These are phyloP conservation scores for Acanthurus tractus DNA, from an alignment of 2,797 vertebrate genomes.

Conservation along the genomic window DNA sequence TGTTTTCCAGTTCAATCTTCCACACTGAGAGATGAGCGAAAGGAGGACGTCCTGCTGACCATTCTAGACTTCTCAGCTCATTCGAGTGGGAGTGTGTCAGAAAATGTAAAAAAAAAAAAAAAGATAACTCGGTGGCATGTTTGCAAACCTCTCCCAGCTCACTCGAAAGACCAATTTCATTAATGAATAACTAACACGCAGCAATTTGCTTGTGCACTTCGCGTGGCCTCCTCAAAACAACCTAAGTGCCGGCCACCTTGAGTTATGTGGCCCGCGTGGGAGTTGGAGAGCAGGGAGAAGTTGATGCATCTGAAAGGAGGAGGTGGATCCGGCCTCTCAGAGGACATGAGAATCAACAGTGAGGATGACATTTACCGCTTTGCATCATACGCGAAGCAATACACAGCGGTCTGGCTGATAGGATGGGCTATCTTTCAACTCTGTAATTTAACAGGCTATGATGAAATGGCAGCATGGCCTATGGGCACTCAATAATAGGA, in stretches of 20 bases:
- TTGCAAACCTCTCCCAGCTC: conserved; percentile 40
- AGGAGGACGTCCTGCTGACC: conserved; percentile 14
- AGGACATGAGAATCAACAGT: conserved; percentile 27
- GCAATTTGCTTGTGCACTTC: conserved; percentile 50
- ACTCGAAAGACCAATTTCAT: conserved; percentile 43
- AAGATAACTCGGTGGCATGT: conserved; percentile 35
- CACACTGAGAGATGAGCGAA: background rate
- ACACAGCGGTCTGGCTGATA: conserved; percentile 40
- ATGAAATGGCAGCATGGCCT: conserved; percentile 55
- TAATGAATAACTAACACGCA: conserved; percentile 54
- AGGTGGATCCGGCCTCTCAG: conserved; percentile 43
- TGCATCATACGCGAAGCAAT: conserved; percentile 51
- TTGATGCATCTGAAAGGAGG: conserved; percentile 43
- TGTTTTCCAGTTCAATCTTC: conserved; percentile 21
- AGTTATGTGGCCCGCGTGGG: conserved; percentile 36
- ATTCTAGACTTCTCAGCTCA: conserved; percentile 7
- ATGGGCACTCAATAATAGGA: conserved; percentile 40
- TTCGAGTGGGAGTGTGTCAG: conserved; percentile 19
- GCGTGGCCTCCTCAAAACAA: conserved; percentile 30
- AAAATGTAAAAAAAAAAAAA: conserved; percentile 22
- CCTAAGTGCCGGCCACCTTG: conserved; percentile 49
- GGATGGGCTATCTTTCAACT: conserved; percentile 51
- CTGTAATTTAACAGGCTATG: conserved; percentile 51
- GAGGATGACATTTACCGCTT: conserved; percentile 62
- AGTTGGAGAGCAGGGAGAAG: conserved; percentile 30